phyloP scores from a whole-genome alignment of 2,888 invertebrate genomes.

The Acleris sparsana region DNA sequence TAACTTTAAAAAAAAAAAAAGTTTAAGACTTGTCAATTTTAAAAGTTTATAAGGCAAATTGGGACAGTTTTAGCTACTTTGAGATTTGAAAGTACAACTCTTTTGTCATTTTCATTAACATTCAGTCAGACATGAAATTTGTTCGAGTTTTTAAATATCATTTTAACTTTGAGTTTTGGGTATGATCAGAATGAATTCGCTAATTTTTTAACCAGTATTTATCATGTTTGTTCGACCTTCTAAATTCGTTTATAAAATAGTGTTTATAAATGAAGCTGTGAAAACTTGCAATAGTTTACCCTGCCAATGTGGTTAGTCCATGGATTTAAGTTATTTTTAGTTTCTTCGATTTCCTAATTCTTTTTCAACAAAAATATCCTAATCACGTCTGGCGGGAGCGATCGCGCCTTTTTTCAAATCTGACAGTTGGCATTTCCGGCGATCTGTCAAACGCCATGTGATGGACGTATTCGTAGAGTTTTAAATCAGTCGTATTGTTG shows the following conservation, averaged over 20 bases:
- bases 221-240: too few relatives aligned
- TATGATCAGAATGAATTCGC: too few relatives aligned
- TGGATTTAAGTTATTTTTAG: background rate
- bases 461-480: constrained; percentile 81
- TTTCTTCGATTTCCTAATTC: background rate
- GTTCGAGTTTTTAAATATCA: too few relatives aligned
- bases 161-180: too few relatives aligned
- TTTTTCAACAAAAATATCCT: constrained; percentile 18
- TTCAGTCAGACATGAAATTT: too few relatives aligned
- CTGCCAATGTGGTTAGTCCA: too few relatives aligned
- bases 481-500: constrained; percentile 81
- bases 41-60: too few relatives aligned
- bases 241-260: too few relatives aligned
- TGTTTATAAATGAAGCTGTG: too few relatives aligned
- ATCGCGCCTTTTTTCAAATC: constrained; percentile 77
- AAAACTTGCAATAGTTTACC: too few relatives aligned
- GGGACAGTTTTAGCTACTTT: background rate
- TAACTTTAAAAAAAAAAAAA: constrained; percentile 9
- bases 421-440: constrained; percentile 79
- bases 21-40: constrained; percentile 9
- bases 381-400: constrained; percentile 39
- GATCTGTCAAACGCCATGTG: constrained; percentile 84
- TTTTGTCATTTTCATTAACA: background rate
- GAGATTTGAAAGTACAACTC: background rate
- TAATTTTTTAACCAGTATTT: too few relatives aligned